phyloP scores from a whole-genome alignment of 2,888 invertebrate species.

The Mycalesis mineus region DNA sequence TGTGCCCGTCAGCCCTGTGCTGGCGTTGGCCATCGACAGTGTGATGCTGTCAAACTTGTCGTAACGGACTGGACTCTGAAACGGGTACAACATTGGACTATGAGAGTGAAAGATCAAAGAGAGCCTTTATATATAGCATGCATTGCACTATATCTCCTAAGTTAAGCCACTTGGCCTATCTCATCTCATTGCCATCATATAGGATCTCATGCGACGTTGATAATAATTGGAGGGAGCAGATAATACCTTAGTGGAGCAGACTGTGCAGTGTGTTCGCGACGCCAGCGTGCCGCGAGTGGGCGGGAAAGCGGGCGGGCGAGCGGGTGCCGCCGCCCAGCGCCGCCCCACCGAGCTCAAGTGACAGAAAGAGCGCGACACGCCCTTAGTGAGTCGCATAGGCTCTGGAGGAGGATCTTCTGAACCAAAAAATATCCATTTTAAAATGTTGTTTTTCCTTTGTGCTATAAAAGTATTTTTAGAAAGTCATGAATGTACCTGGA shows the following conservation, averaged over 20 bases:
- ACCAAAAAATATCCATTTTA: too few species aligned
- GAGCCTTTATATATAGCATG: too few species aligned
- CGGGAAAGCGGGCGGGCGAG: conserved; percentile 58
- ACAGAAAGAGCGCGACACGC: conserved; percentile 71
- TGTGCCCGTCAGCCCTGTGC: conserved; percentile 78
- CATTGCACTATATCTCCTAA: too few species aligned
- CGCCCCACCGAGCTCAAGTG: conserved; percentile 68
- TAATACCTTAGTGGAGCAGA: conserved; percentile 61
- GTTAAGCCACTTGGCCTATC: too few species aligned
- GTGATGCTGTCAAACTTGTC: conserved; percentile 95
- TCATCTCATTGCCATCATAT: too few species aligned
- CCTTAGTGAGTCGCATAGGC: conserved; percentile 52
- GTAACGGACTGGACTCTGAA: conserved; percentile 90
- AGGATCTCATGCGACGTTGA: too few species aligned
- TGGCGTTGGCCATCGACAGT: conserved; percentile 84
- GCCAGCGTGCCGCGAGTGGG: conserved; percentile 70
- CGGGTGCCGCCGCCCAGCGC: conserved; percentile 40
- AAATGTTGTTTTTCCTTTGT: too few species aligned
- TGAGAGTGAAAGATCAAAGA: too few species aligned
- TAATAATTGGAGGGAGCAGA: too few species aligned
- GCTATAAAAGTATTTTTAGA: too few species aligned
- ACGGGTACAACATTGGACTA: too few species aligned
- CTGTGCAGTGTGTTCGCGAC: conserved; percentile 65
- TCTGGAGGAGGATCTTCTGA: conserved; percentile 49
- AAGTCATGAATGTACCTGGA: conserved; percentile 38